Base-by-base conservation (phyloP, 2,888 invertebrate genomes). In the Rosalia funebris region DNA sequence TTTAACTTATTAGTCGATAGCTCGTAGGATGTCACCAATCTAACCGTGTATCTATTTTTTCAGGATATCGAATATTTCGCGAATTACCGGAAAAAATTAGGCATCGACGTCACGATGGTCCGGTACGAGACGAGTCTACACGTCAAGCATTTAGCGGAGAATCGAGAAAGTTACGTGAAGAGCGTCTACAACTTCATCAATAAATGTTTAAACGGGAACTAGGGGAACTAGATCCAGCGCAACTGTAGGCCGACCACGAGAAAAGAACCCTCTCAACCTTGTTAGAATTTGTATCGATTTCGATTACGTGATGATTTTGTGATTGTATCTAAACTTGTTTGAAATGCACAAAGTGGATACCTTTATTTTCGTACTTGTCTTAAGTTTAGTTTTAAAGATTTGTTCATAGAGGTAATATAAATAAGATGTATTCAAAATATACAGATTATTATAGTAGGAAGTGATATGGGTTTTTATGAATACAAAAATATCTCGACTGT, bases 91-190 rank as follows among this genome's bases (percentile, higher is more conserved):
- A 83, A 85, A 57, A 81, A 83, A 55, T 80, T 85, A 39, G 90
- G 90, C 5, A 85, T 89, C 0, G 81, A 84, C 60, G 88, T 89
- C 0, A 84, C 85, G 15, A 82, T 85, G 20, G 82, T 88, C 32
- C 85, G 88, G 59, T 91, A 90, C 79, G 87, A 88, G 57, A 87
- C 88, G 72, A 90, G 91, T 7, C 86, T 88, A n/a, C 92, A 92
- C 78, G 91, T 91, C 0, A 87, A 89, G 71, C 91, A 92, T 75
- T 87, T 86, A 65, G 83, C 85, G 10, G 83, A 84, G 60, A 87
- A 91, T 75, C 86, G 85, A 36, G 84, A 87, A 42, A 85, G 85
- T 63, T 88, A 88, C 72, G 83, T 87, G 10, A 83, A 84, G 62
- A 85, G 85, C 55, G 85, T 88, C 25, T 86, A 84, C 74, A 83